Evolutionary conservation across 2,888 invertebrate genomes (phyloP).

Genomic region (Hymenopus coronatus): DNA sequence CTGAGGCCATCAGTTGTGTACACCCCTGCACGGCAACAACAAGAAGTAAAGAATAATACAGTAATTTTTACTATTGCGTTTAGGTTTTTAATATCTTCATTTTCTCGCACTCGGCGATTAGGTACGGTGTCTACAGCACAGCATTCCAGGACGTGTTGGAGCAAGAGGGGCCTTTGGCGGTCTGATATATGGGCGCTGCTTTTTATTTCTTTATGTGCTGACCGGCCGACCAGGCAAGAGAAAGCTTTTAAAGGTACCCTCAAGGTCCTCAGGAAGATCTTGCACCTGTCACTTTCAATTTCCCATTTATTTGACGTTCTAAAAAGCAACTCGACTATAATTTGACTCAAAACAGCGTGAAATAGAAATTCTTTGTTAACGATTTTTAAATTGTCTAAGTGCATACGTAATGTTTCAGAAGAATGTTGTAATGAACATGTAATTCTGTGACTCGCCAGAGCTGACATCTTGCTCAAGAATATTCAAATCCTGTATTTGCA

Average conservation of each 20-base stretch:
- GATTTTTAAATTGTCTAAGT: too few species aligned
- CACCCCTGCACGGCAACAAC: background rate
- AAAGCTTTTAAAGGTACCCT: background rate
- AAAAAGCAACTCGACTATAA: background rate
- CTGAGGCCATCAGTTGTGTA: background rate
- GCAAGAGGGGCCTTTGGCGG: background rate
- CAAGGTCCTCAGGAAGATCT: background rate
- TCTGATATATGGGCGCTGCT: background rate
- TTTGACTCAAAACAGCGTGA: background rate
- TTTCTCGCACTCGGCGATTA: constrained; percentile 7
- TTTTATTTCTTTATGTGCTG: background rate
- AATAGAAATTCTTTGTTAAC: too few species aligned
- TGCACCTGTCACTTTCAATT: background rate
- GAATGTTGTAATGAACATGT: too few species aligned
- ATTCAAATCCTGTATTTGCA: too few species aligned
- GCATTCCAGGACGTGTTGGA: background rate
- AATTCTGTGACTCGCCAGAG: too few species aligned
- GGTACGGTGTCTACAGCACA: background rate
- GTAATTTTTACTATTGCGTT: constrained; percentile 6
- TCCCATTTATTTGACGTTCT: background rate
- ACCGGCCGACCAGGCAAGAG: background rate
- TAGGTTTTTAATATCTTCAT: constrained; percentile 17
- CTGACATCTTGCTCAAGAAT: too few species aligned
- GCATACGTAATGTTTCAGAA: too few species aligned
- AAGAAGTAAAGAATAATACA: background rate